Base-by-base conservation (phyloP, 2,113 vertebrate genomes). In the Verasper variegatus region DNA sequence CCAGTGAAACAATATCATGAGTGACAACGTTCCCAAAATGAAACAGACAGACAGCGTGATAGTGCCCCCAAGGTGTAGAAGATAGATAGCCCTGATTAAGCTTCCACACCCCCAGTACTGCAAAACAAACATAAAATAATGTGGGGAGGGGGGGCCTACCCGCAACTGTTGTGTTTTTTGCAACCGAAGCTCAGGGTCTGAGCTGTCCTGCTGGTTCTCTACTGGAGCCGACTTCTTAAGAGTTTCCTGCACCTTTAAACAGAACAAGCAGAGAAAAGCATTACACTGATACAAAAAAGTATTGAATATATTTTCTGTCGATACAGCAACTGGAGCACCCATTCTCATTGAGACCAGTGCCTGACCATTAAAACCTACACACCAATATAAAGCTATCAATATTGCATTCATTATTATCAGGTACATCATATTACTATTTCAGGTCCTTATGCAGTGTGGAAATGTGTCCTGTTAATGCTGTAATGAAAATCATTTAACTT, bases 401-500 rank as follows among this genome's bases (percentile, higher is more conserved):
- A 31, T 31, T 7, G 5, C 31, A 31, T 31, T 5, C 27, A 31
- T 5, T 31, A 7, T 31, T 31, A 31, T 31, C 27, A 31, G 6
- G 31, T 1, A 24, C 6, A 31, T 31, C 31, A 31, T 31, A 31
- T 31, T 31, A 37, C 35, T 37, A 37, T 90, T 83, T 88, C 55
- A 83, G 64, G 86, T 75, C 87, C 86, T 89, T 85, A 60, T 67
- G 56, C 82, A 7, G 24, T 26, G 68, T 73, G 75, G 75, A 85
- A 90, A 90, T 86, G 90, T 88, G 78, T 89, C 82, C 71, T 63
- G 74, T 81, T 94, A 93, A 94, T 91, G 87, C 88, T 85, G 78
- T 94, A 93, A 94, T 94, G 92, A 94, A 95, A 94, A 95, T 94
- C 88, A 76, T 90, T 92, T 84, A 93, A 92, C 87, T 91, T 90